Base-by-base conservation (phyloP, 1,140 invertebrate genomes). In the Leptopilina clavipes region DNA sequence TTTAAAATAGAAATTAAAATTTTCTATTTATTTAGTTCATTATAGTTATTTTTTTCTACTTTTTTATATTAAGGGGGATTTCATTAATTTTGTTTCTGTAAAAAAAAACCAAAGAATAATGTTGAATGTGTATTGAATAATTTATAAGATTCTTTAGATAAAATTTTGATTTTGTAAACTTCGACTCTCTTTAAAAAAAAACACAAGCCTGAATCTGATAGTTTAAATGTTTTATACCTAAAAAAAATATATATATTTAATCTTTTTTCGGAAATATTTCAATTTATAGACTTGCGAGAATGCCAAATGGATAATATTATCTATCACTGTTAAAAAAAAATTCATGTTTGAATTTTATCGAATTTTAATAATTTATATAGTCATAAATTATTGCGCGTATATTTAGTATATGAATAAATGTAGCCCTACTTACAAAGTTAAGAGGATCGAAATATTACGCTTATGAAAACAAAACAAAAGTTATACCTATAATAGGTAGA, bases 361-460 rank as follows among this genome's bases (percentile, higher is more conserved):
- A 25, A 65, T 65, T 31, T 65, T 65, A 65, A 65, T 65, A 65
- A 65, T 65, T 65, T 65, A 14, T 25, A 65, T 65, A 65, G 25
- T 7, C 19, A 65, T 1, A 65, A n/a, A 18, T 19, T 54, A 1
- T 40, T 40, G 37, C 19, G 52, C 52, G 17, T 54, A 54, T 19
- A 18, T 54, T 18, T 18, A 54, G 52, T 54, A 31, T 31, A 31
- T 31, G 52, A 43, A 48, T 25, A 77, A 48, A 74, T 74, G 43
- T 78, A 78, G 75, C 48, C 59, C 56, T 59, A 59, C 56, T 59
- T 59, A 73, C 65, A 76, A 74, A 76, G 8, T 79, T 86, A 88
- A 85, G 78, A 71, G 77, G 84, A 83, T 85, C 81, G 81, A 84
- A 84, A 85, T 87, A 86, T 82, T 86, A 89, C 86, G 87, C 87